phyloP scores from a whole-genome alignment of 35 echinoderm and acorn worm genomes.

The Acanthaster planci region DNA sequence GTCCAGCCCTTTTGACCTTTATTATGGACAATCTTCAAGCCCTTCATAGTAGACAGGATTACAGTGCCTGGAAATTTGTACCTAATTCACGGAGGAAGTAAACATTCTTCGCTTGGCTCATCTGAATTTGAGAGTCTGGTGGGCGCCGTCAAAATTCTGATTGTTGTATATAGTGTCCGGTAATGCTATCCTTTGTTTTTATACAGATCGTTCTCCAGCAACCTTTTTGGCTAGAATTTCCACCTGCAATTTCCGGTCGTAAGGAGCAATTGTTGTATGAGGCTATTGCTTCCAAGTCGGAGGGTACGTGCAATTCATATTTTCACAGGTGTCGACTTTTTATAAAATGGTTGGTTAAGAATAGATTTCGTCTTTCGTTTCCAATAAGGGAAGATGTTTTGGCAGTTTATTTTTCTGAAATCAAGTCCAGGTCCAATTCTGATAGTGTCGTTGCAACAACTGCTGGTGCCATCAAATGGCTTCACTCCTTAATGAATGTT shows the following conservation, averaged over 20 bases:
- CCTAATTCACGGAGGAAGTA: too few species aligned
- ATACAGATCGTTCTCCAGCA: background rate
- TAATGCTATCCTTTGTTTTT: too few species aligned
- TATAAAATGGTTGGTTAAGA: background rate
- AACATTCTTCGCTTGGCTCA: too few species aligned
- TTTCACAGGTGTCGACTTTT: background rate
- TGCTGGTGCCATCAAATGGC: background rate
- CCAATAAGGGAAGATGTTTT: background rate
- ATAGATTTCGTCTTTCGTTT: background rate
- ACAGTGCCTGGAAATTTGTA: background rate
- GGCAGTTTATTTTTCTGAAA: background rate
- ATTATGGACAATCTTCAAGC: constrained; percentile 5
- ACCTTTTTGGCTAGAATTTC: background rate
- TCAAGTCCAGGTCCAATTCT: background rate
- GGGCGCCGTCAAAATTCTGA: too few species aligned
- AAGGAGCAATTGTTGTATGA: background rate
- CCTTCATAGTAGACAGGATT: background rate
- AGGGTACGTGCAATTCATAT: background rate
- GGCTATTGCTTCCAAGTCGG: background rate
- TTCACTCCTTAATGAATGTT: background rate
- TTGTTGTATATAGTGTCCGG: too few species aligned
- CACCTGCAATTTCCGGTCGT: background rate
- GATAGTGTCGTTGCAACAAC: background rate
- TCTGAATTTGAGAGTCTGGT: too few species aligned
- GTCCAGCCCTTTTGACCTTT: constrained; percentile 38